Percentiles rank a stretch among this genome's conserved stretches.
These are phyloP conservation scores for Tenebrosternarchus preto DNA, from an alignment of 2,113 vertebrate genomes.

Conservation along the genomic window DNA sequence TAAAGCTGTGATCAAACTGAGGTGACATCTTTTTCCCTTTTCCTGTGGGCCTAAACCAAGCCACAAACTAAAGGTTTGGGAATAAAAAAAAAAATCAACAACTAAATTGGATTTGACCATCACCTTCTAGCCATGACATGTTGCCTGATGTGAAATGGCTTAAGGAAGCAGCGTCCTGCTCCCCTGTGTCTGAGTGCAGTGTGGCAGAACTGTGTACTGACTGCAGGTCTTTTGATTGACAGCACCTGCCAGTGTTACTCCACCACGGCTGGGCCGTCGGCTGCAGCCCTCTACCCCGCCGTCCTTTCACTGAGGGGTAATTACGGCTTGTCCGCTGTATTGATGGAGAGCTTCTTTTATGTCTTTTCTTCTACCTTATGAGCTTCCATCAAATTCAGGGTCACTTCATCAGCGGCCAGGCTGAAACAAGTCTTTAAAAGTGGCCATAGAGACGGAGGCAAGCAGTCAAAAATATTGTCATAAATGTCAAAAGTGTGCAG, in stretches of 20 bases:
- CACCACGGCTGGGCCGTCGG: conserved; percentile 21
- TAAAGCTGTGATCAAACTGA: background rate
- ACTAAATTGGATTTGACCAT: conserved; percentile 4
- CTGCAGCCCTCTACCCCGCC: background rate
- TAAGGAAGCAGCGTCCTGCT: conserved; percentile 19
- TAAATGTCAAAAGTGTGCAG: no score
- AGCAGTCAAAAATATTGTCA: background rate
- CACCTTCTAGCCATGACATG: background rate
- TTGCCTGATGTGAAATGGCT: conserved; percentile 22
- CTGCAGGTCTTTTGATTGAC: conserved; percentile 42
- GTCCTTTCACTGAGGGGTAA: conserved; percentile 22
- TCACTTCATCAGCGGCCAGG: background rate
- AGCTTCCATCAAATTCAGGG: background rate
- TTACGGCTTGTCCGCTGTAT: conserved; percentile 17
- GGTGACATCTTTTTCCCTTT: background rate
- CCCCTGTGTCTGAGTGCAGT: background rate
- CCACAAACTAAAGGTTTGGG: conserved; percentile 8
- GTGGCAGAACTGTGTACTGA: background rate
- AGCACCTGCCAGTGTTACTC: conserved; percentile 22
- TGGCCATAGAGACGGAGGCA: background rate
- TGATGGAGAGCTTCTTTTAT: conserved; percentile 21
- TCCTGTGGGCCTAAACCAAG: conserved; percentile 18
- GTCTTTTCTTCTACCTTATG: background rate
- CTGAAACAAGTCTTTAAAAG: background rate
- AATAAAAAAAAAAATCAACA: conserved; percentile 11